A percentile compares a stretch with the other conserved stretches of the same genome.
Conservation (phyloP, 2,888 invertebrate genomes). For the Ormyrus rosae region DNA sequence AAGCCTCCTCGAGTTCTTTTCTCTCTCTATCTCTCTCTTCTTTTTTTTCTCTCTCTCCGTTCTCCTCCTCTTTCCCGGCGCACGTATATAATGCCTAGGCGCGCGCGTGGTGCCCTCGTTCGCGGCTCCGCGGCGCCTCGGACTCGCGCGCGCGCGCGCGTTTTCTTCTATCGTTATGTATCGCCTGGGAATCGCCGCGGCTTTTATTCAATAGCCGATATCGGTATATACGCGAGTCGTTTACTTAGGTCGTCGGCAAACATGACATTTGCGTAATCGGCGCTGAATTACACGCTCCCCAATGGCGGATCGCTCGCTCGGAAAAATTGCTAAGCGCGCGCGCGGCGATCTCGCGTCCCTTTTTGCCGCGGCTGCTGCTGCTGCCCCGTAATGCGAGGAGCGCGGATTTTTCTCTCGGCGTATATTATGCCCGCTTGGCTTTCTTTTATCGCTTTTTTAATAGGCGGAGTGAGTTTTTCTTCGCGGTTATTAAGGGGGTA, state of each 20-base stretch:
- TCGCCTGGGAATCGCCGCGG: conserved; percentile 26
- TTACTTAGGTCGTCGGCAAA: conserved; percentile 48
- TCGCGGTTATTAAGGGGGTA: conserved; percentile 32
- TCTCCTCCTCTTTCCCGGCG: no score
- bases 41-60: no score
- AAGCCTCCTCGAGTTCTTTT: no score
- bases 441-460: not conserved
- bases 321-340: conserved; percentile 29
- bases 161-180: not conserved
- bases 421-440: no score
- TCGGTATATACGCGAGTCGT: not conserved
- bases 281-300: conserved; percentile 45
- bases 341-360: not conserved
- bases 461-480: conserved; percentile 32
- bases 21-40: no score
- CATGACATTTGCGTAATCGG: conserved; percentile 56
- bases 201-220: conserved; percentile 50
- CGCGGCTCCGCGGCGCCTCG: no score
- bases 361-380: not conserved
- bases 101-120: no score
- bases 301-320: not conserved
- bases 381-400: not conserved
- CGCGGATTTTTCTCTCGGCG: not conserved
- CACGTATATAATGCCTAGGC: no score
- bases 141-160: not conserved